These are phyloP conservation scores for Caenorhabditis panamensis DNA, from an alignment of 2,888 invertebrate genomes.

Conservation along the genomic window DNA sequence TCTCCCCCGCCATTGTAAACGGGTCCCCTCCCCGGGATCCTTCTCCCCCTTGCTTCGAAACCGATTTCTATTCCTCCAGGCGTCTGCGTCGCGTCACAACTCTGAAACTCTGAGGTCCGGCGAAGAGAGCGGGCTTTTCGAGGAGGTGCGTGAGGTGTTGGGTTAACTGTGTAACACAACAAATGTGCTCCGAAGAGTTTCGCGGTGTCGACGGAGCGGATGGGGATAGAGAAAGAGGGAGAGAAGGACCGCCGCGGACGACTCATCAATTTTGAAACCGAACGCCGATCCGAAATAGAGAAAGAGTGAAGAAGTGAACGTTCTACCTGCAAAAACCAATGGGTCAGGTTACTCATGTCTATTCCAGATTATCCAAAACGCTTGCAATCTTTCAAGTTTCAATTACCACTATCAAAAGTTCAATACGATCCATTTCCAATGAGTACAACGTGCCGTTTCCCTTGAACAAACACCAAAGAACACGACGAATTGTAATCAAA, in stretches of 20 bases:
- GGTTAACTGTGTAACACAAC: conserved; percentile 61
- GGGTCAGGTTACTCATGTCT: too few relatives aligned
- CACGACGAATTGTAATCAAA: conserved; percentile 38
- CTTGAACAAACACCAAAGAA: conserved; percentile 35
- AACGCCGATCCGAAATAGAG: background rate
- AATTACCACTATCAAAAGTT: too few relatives aligned
- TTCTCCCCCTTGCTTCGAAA: too few relatives aligned
- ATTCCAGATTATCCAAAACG: too few relatives aligned
- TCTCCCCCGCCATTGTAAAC: conserved; percentile 47
- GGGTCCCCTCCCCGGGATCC: conserved; percentile 13
- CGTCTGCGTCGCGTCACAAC: conserved; percentile 25
- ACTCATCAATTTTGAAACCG: conserved; percentile 14
- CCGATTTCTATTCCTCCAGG: background rate
- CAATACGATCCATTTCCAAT: too few relatives aligned
- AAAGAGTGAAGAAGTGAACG: background rate
- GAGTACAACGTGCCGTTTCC: background rate
- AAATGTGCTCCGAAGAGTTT: conserved; percentile 55
- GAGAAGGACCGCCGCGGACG: background rate
- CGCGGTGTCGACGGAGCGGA: conserved; percentile 23
- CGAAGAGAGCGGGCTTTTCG: conserved; percentile 22
- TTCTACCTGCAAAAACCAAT: too few relatives aligned
- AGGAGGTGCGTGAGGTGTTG: conserved; percentile 53
- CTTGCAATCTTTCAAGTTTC: too few relatives aligned
- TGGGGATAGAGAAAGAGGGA: conserved; percentile 18
- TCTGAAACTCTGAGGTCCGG: conserved; percentile 28